Evolutionary conservation across 2,113 vertebrate genomes (phyloP).

Genomic region (Pygoscelis antarcticus): DNA sequence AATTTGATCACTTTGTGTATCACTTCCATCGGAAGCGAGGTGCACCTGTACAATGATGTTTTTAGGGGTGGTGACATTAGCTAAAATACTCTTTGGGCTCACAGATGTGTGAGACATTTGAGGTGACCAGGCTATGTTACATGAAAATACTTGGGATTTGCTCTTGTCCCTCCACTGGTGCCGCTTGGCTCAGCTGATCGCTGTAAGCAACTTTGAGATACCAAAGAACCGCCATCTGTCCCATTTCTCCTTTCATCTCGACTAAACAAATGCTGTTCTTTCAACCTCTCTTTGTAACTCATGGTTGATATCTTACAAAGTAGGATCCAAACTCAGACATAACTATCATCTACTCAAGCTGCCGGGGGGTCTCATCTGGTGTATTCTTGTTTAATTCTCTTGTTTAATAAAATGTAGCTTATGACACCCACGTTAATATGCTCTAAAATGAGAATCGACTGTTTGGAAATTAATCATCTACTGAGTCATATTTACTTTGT

Average conservation of each 20-base stretch:
- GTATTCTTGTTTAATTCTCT: not conserved
- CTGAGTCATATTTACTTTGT: not conserved
- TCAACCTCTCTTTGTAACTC: not conserved
- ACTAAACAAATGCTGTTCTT: not conserved
- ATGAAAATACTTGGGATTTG: not conserved
- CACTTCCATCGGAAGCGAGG: not conserved
- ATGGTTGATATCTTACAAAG: not conserved
- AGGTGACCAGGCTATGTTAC: not conserved
- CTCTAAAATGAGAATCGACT: not conserved
- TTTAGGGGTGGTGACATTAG: not conserved
- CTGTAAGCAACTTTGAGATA: not conserved
- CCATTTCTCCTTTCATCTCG: not conserved
- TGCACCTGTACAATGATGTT: not conserved
- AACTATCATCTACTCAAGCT: not conserved
- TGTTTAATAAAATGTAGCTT: not conserved
- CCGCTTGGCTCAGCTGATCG: not conserved
- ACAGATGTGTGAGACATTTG: accelerated
- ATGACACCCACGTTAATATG: not conserved
- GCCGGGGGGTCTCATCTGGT: not conserved
- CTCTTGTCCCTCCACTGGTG: not conserved
- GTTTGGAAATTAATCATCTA: not conserved
- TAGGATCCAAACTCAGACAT: not conserved
- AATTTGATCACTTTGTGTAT: not conserved
- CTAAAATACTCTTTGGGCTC: not conserved
- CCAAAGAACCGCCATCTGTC: accelerated